Evolutionary conservation across 1,140 invertebrate species (phyloP), one percentile per base, ranked within the genome.

Genomic region (Bombus sylvicola): DNA sequence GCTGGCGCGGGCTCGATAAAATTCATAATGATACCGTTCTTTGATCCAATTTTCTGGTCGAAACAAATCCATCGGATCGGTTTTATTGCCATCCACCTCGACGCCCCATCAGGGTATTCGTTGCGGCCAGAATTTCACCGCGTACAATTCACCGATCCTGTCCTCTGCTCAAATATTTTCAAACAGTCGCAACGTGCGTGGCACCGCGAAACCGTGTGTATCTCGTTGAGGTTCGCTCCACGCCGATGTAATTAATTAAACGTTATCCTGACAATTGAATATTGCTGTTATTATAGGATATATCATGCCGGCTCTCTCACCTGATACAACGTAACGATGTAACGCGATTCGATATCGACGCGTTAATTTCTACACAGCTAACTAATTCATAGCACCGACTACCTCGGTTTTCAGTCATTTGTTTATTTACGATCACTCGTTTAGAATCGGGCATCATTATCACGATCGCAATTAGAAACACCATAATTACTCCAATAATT

Each of bases 181-280:
- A 53, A 85, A 72, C 53, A 41, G 64, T 79, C 37, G 22, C 64
- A 47, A 39, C 43, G 62, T 37, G 83, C 53, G 68, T 80, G 68
- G 6, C 39, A 62, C 68, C 81, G 81, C 73, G 74, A n/a, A 68
- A 41, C 18, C 53, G 6, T 57, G 66, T 41, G 9, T 12, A 15
- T 68, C 39, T 75, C 72, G 41, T 66, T 64, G 72, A 53, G 59
- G 73, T n/a, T 34, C 28, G 25, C 25, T 64, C 41, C 13, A 41
- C n/a, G 41, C 66, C 12, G 66, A 59, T 62, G 41, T 72, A 79
- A 79, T 85, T 79, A 85, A 85, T 85, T 85, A 53, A 85, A 85
- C 83, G 57, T 59, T 80, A 79, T 47, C 53, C 15, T 28, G 75
- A 71, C 75, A 72, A 85, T 85, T 39, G 66, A 43, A 79, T 79